Percentiles rank a stretch among this genome's conserved stretches.
These are phyloP conservation scores for Brachionus sp. DNA, from an alignment of 1,140 invertebrate genomes.

Conservation along the genomic window DNA sequence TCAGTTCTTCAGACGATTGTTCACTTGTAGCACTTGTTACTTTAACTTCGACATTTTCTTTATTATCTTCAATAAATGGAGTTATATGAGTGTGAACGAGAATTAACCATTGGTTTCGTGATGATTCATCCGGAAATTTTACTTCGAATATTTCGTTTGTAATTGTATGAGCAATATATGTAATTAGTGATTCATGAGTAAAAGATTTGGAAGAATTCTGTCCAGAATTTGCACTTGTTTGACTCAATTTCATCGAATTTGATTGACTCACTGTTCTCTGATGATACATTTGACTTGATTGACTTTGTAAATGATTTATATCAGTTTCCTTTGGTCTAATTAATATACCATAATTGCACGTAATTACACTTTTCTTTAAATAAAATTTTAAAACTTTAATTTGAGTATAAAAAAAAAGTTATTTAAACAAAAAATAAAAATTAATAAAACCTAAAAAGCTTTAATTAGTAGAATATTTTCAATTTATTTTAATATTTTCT, in stretches of 20 bases:
- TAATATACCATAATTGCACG: not conserved
- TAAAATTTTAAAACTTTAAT: not conserved
- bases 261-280: conserved; percentile 11
- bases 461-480: too few species aligned
- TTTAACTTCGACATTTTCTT: not conserved
- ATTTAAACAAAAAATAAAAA: too few species aligned
- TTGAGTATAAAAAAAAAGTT: too few species aligned
- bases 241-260: not conserved
- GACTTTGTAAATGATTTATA: not conserved
- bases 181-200: not conserved
- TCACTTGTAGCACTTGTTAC: not conserved
- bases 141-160: conserved; percentile 45
- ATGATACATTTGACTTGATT: not conserved
- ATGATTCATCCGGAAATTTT: conserved; percentile 23
- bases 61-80: conserved; percentile 40
- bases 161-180: conserved; percentile 33
- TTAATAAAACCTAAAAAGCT: too few species aligned
- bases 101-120: conserved; percentile 29
- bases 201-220: not conserved
- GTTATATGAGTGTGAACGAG: conserved; percentile 32
- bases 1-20: not conserved
- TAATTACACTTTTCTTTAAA: conserved; percentile 20
- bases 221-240: not conserved
- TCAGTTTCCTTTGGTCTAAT: not conserved
- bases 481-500: too few species aligned